Conservation (phyloP, 2,888 invertebrate genomes). For the Melolontha melolontha region DNA sequence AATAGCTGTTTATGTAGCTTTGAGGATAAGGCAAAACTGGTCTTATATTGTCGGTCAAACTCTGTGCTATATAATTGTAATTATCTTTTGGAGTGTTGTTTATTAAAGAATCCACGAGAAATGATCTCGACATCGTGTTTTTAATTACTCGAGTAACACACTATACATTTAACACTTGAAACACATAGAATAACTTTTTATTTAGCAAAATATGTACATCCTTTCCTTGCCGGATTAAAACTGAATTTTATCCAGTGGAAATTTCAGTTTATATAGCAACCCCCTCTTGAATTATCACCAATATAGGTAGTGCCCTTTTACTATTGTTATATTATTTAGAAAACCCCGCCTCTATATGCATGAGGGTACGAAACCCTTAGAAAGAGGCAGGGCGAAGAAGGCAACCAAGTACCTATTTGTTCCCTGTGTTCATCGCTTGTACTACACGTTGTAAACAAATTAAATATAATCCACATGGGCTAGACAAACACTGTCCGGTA, state of each 20-base stretch:
- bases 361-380: neutral
- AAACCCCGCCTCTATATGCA: slow-evolving; percentile 16
- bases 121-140: slow-evolving; percentile 79
- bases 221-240: neutral
- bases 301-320: neutral
- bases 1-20: slow-evolving; percentile 73
- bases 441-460: too few relatives aligned
- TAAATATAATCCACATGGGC: too few relatives aligned
- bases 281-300: slow-evolving; percentile 12
- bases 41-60: slow-evolving; percentile 65
- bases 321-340: neutral
- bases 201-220: too few relatives aligned
- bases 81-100: slow-evolving; percentile 72
- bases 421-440: too few relatives aligned
- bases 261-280: slow-evolving; percentile 25
- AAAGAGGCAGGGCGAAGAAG: neutral
- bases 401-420: too few relatives aligned
- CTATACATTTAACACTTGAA: neutral
- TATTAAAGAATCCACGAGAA: slow-evolving; percentile 84
- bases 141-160: neutral
- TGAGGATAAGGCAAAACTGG: slow-evolving; percentile 74
- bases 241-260: neutral
- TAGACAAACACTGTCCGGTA: too few relatives aligned
- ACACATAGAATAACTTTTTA: too few relatives aligned
- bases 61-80: slow-evolving; percentile 65